Evolutionary conservation across 2,797 vertebrate genomes (phyloP), one percentile per base, ranked within the genome.

Genomic region (Gallirallus australis): DNA sequence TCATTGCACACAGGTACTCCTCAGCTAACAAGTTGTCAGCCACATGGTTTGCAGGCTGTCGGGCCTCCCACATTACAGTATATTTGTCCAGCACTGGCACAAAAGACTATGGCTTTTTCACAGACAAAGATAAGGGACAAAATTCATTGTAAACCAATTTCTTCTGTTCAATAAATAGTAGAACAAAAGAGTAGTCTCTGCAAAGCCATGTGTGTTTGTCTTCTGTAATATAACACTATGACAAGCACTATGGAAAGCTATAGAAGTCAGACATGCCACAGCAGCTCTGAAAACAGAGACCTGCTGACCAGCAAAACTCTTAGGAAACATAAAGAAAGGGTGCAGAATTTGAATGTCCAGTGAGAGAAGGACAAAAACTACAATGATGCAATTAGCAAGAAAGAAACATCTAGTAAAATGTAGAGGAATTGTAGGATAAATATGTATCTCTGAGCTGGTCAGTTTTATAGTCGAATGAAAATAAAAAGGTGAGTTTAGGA

Each of bases 261-360:
- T 6, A 54, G 80, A 89, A 86, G 54, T 23, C 66, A 48, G 73
- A 42, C 79, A 31, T 66, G 65, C 69, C 66, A 54, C 68, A 65
- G 72, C 92, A 96, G 37, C 33, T 78, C 87, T 6, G 11, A 15
- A 79, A 91, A 93, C 40, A 79, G 83, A 88, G 87, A 86, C 35
- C 60, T 88, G 87, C 94, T 94, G 93, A 96, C 73, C 66, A 54
- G 47, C 69, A 79, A 79, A 94, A 86, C 70, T 63, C 82, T 47
- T 3, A 17, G 73, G 66, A 63, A 95, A 76, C n/a, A 35, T 35
- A 35, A 35, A 35, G 33, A 35, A 92, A 64, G 53, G 28, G 21
- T 85, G 54, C 54, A 76, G 63, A 88, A 82, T 82, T 73, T 78
- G 33, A 70, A 69, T 79, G 40, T 69, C 65, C 79, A 47, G 76